Evolutionary conservation across 2,113 vertebrate species (phyloP).

Genomic region (Erpornis zantholeuca): DNA sequence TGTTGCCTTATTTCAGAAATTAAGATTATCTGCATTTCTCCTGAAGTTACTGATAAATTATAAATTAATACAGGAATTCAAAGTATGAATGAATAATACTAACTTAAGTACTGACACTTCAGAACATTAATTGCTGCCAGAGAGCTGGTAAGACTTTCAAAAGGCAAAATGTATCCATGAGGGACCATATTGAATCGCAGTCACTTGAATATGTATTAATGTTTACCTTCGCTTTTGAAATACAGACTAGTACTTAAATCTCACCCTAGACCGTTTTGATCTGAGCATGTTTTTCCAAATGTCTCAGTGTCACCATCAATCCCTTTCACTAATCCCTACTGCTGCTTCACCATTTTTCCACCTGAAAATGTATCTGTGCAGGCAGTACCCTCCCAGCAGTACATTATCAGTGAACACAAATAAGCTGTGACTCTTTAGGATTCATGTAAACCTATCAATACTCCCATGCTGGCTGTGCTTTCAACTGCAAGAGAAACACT

Average conservation of each 20-base stretch:
- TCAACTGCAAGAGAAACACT: background rate
- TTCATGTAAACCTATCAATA: constrained; percentile 13
- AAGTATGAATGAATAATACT: background rate
- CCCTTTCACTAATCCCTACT: background rate
- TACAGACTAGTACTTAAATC: background rate
- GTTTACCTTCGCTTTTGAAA: background rate
- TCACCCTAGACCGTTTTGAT: background rate
- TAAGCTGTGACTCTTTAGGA: background rate
- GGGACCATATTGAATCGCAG: background rate
- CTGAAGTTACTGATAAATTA: background rate
- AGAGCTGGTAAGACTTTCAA: background rate
- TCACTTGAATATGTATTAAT: background rate
- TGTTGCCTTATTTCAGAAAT: background rate
- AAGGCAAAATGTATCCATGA: background rate
- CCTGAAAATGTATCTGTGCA: background rate
- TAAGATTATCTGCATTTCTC: background rate
- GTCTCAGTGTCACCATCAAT: background rate
- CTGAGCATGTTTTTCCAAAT: background rate
- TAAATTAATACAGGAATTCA: background rate
- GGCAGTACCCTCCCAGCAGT: background rate
- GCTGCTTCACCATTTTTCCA: background rate
- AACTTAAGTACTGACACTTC: background rate
- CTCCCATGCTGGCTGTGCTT: background rate
- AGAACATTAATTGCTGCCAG: background rate
- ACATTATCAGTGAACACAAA: background rate